Conservation (phyloP, 64 coral and sea anemone species). For the Platygyra sinensis region DNA sequence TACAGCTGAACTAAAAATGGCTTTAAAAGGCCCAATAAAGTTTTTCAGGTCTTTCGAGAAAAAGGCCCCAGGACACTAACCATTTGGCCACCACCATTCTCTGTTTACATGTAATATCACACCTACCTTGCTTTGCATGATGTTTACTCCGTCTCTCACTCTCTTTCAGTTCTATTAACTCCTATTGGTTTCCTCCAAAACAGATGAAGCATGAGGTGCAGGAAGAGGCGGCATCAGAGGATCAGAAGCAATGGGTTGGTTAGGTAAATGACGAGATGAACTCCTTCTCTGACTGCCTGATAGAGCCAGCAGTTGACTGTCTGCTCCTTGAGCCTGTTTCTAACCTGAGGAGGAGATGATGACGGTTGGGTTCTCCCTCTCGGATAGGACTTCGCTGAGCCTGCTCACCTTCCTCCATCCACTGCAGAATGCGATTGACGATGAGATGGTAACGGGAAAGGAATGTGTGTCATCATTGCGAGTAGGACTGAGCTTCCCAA, state of each 20-base stretch:
- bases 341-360: slow-evolving; percentile 44
- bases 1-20: too few relatives aligned
- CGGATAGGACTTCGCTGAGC: slow-evolving; percentile 46
- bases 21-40: too few relatives aligned
- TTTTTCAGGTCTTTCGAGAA: too few relatives aligned
- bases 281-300: slow-evolving; percentile 61
- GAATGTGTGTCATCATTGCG: slow-evolving; percentile 68
- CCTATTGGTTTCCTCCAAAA: slow-evolving; percentile 69
- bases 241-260: slow-evolving; percentile 85
- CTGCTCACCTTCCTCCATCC: slow-evolving; percentile 87
- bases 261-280: slow-evolving; percentile 46
- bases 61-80: too few relatives aligned
- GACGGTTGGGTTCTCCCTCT: slow-evolving; percentile 40
- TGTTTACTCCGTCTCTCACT: slow-evolving; percentile 67
- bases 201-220: slow-evolving; percentile 72
- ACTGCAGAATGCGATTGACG: slow-evolving; percentile 79
- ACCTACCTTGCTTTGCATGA: slow-evolving; percentile 74
- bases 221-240: slow-evolving; percentile 79
- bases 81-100: background rate
- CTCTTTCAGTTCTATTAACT: slow-evolving; percentile 65
- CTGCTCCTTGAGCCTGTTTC: slow-evolving; percentile 52
- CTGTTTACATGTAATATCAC: background rate
- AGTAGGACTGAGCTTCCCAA: background rate
- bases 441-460: slow-evolving; percentile 70
- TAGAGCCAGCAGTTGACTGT: slow-evolving; percentile 35